These are phyloP conservation scores for Xiphophorus hellerii DNA, from an alignment of 2,113 vertebrate species.

Conservation along the genomic window DNA sequence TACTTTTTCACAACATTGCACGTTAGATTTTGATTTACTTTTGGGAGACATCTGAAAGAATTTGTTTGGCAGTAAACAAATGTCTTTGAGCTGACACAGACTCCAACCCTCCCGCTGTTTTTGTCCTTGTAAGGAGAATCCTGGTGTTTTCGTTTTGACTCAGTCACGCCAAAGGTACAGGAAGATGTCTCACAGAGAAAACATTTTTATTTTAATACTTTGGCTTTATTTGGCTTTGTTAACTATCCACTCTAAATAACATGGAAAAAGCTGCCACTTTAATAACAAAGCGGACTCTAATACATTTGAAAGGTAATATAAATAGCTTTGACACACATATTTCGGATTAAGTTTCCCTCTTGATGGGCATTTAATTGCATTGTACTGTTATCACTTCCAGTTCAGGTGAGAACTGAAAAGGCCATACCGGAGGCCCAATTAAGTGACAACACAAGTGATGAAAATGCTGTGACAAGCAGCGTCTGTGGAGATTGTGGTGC, in stretches of 20 bases:
- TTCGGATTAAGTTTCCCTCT: conserved; percentile 14
- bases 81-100: conserved; percentile 52
- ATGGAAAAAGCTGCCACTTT: conserved; percentile 15
- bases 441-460: conserved; percentile 44
- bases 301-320: conserved; percentile 27
- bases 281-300: conserved; percentile 22
- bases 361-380: conserved; percentile 18
- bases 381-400: conserved; percentile 10
- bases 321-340: conserved; percentile 27
- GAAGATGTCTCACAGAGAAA: conserved; percentile 35
- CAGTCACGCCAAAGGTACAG: conserved; percentile 56
- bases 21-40: conserved; percentile 31
- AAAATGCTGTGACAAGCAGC: conserved; percentile 30
- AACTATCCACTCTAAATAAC: conserved; percentile 17
- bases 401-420: conserved; percentile 10
- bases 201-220: conserved; percentile 23
- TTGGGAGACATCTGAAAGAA: background rate
- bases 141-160: conserved; percentile 57
- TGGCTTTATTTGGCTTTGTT: conserved; percentile 13
- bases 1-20: background rate
- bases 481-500: conserved; percentile 66
- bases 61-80: conserved; percentile 42
- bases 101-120: conserved; percentile 55
- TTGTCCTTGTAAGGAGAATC: conserved; percentile 82
- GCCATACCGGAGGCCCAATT: conserved; percentile 5